phyloP scores from a whole-genome alignment of 92 coral and sea anemone genomes.

The Epizoanthus rinbou region DNA sequence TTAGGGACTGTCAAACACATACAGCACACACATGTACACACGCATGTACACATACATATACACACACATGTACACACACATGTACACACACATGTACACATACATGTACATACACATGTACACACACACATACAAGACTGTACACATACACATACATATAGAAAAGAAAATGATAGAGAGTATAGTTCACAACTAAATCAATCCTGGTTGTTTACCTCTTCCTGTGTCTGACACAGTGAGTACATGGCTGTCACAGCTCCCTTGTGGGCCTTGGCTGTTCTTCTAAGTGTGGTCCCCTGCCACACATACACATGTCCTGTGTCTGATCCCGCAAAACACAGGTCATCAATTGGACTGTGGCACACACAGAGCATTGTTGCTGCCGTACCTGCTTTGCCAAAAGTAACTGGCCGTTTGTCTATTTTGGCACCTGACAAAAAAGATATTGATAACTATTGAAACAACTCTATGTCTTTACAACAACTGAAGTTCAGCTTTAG shows the following conservation, averaged over 20 bases:
- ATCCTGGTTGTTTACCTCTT: slow-evolving; percentile 64
- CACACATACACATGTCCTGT: slow-evolving; percentile 90
- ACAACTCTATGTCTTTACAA: not conserved
- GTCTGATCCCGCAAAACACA: slow-evolving; percentile 92
- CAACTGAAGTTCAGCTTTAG: too few species aligned
- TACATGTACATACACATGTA: too few species aligned
- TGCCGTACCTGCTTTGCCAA: slow-evolving; percentile 96
- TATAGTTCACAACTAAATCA: not conserved
- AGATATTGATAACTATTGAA: not conserved
- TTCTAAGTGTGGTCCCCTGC: slow-evolving; percentile 90
- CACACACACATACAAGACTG: too few species aligned
- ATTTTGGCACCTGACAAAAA: slow-evolving; percentile 69
- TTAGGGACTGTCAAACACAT: too few species aligned
- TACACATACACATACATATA: too few species aligned
- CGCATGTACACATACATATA: too few species aligned
- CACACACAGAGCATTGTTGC: slow-evolving; percentile 98
- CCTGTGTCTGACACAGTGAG: slow-evolving; percentile 77
- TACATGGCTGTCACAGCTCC: slow-evolving; percentile 97
- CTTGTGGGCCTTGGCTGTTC: slow-evolving; percentile 92
- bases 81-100: too few species aligned
- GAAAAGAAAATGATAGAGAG: not conserved
- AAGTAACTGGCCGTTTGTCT: slow-evolving; percentile 97
- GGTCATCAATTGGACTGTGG: slow-evolving; percentile 94
- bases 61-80: too few species aligned
- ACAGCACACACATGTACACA: too few species aligned